phyloP scores from a whole-genome alignment of 2,797 vertebrate species.

The Lepilemur ruficaudatus region DNA sequence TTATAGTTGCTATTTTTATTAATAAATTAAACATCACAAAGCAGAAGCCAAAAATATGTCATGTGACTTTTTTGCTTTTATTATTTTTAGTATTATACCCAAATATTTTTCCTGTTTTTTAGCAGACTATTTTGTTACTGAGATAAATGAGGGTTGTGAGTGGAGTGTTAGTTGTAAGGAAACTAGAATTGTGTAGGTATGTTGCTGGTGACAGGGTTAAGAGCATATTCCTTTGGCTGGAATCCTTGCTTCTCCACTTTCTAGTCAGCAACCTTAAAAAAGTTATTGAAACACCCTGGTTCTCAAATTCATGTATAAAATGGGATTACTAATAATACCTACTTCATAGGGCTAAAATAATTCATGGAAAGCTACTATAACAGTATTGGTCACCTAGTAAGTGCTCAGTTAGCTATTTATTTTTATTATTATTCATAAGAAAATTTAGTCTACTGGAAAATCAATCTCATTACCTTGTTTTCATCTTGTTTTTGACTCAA shows the following conservation, averaged over 20 bases:
- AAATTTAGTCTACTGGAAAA: neutral
- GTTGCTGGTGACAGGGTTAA: neutral
- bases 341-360: neutral
- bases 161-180: neutral
- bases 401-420: neutral
- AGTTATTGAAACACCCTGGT: neutral
- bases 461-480: neutral
- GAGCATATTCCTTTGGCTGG: neutral
- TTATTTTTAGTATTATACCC: slow-evolving; percentile 34
- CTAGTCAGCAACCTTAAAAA: neutral
- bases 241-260: neutral
- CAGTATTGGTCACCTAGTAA: neutral
- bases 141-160: neutral
- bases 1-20: slow-evolving; percentile 5
- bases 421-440: neutral
- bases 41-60: slow-evolving; percentile 38
- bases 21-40: slow-evolving; percentile 23
- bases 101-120: neutral
- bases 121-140: slow-evolving; percentile 10
- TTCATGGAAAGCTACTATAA: neutral
- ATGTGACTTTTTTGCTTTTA: slow-evolving; percentile 17
- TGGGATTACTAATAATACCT: neutral
- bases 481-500: slow-evolving; percentile 21
- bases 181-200: neutral
- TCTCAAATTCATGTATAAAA: neutral